phyloP scores from a whole-genome alignment of 2,113 vertebrate species.

The Sapajus apella region DNA sequence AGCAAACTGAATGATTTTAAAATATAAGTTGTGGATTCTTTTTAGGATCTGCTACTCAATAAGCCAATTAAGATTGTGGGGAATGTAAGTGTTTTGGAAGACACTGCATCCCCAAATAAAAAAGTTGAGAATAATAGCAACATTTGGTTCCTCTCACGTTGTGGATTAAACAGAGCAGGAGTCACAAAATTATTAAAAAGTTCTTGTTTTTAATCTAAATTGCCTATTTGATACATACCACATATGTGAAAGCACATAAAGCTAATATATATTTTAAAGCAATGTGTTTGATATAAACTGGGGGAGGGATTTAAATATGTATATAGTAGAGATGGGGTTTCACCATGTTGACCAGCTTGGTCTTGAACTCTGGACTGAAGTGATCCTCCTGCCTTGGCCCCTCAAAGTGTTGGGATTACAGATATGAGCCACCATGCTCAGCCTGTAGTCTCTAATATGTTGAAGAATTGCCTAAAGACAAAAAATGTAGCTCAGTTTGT shows the following conservation, averaged over 20 bases:
- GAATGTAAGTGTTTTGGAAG: background rate
- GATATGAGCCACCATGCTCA: no score
- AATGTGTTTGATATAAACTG: background rate
- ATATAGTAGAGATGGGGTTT: no score
- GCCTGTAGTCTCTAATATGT: background rate
- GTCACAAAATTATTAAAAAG: background rate
- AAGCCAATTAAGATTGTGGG: background rate
- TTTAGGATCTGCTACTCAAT: background rate
- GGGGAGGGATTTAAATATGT: background rate
- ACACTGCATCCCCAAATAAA: accelerated
- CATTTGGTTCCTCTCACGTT: background rate
- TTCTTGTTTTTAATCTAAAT: background rate
- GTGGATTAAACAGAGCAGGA: background rate
- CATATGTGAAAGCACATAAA: background rate
- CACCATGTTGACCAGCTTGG: no score
- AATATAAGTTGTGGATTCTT: background rate
- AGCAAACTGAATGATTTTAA: background rate
- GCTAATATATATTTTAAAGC: background rate
- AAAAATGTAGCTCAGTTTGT: background rate
- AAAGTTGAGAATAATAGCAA: background rate
- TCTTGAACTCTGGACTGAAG: no score
- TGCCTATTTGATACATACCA: background rate
- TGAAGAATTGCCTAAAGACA: background rate
- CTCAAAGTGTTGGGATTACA: no score
- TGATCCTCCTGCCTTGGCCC: no score